Evolutionary conservation across 2,888 invertebrate genomes (phyloP), one percentile per base, ranked within the genome.

Genomic region (Mesochorus sp.): DNA sequence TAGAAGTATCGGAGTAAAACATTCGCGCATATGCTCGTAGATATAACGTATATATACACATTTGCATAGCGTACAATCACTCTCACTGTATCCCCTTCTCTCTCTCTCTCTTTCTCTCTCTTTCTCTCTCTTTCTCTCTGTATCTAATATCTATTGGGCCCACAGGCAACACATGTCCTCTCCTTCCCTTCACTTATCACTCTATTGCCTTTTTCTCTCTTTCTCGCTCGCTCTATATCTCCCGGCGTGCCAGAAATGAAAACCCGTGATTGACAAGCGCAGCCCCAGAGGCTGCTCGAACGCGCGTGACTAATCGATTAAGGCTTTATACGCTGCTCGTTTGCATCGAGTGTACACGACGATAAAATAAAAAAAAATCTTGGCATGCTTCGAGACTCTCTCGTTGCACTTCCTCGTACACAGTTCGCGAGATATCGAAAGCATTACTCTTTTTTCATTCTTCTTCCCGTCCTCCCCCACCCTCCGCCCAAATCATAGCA

Each of bases 241-340:
- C 31, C 62, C 53, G 2, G 51, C 59, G 53, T 72, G 67, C 72
- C 62, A 67, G 67, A 67, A 72, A 70, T 61, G 72, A 76, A 66
- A 67, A 72, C 55, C 55, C 76, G 61, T 64, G 76, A 72, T 66
- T 76, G 76, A 77, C 76, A 72, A 72, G 67, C 72, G 37, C 76
- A 62, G 31, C 72, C 17, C 26, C 34, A 47, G 76, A 55, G 61
- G 67, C 61, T 72, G 66, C 37, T 61, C 61, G 72, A 70, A 67
- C 66, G 55, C 81, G 81, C 76, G 80, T 81, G 85, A 84, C 82
- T 84, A 80, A 84, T 82, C 74, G 78, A 83, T 75, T 72, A 62
- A 34, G 71, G 76, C 51, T 76, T 39, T 61, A 59, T 66, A 64
- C 39, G 53, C 61, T 47, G 62, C 47, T 42, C 37, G 66, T 71